Evolutionary conservation across 1,140 invertebrate species (phyloP), one percentile per base, ranked within the genome.

Genomic region (Manduca sexta): DNA sequence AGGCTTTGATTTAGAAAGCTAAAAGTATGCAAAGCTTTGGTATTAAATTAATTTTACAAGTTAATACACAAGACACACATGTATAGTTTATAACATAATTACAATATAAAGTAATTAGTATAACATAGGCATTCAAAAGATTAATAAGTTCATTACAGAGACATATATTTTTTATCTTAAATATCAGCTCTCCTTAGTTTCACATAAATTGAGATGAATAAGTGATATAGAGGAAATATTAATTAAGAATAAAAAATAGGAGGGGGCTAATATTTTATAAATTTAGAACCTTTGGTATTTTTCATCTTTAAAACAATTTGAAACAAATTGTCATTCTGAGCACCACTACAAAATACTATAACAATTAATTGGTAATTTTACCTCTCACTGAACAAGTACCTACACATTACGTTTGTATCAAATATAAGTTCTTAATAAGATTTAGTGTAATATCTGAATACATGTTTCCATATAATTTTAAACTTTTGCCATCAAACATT

Each of bases 371-470:
- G 21, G 21, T 26, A 26, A 26, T 26, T 26, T 26, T 26, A 26
- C 21, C 21, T 17, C 37, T 7, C 26, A 48, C 29, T 38, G 33
- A 48, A 44, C 34, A 33, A 48, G 16, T 5, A 48, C 16, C 41
- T 53, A 48, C 7, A 48, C 7, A 35, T 48, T 45, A 41, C 47
- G 41, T 45, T 52, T 16, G 56, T 63, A 63, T 59, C 56, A 63
- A 63, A 63, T 63, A 63, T 63, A 63, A 45, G 42, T 40, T 52
- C 45, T 55, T 49, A 33, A 21, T 56, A 63, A 53, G 52, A 54
- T 46, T 42, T 50, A 47, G 37, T 41, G 40, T 52, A 45, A 49
- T 29, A 26, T 45, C 16, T 38, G 12, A 33, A 45, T 46, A 26
- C 47, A 34, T 18, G 16, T 52, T 17, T 49, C 33, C 56, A 49